phyloP scores from a whole-genome alignment of 2,113 vertebrate species.

The Brachypteracias leptosomus region DNA sequence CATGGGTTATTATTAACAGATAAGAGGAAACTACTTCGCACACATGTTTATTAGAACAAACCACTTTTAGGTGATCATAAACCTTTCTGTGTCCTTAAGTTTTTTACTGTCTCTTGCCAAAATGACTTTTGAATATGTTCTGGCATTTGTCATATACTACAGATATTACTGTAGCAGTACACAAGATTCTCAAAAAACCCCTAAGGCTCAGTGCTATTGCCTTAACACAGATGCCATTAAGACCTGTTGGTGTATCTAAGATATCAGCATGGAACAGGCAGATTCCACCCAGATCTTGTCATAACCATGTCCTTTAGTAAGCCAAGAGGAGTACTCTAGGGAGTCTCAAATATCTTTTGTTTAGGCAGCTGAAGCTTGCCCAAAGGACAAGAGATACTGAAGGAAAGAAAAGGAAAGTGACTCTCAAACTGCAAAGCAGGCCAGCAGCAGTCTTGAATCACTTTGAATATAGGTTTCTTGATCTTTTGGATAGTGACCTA shows the following conservation, averaged over 20 bases:
- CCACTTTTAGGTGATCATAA: background rate
- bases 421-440: background rate
- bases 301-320: background rate
- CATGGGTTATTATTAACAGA: background rate
- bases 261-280: background rate
- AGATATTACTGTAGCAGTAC: background rate
- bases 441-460: background rate
- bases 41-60: background rate
- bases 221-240: background rate
- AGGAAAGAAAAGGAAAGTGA: background rate
- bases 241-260: background rate
- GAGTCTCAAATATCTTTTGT: background rate
- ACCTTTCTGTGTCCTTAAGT: accelerated
- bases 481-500: background rate
- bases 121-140: background rate
- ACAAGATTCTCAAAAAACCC: background rate
- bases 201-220: background rate
- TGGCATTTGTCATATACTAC: background rate
- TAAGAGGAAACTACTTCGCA: background rate
- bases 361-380: background rate
- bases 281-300: background rate
- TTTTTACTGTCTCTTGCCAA: background rate
- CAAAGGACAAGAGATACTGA: background rate
- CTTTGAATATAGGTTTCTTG: background rate
- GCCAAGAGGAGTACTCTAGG: background rate